Percentiles rank a stretch among this genome's conserved stretches.
Conservation (phyloP, 2,888 invertebrate genomes). For the Tillus elongatus region DNA sequence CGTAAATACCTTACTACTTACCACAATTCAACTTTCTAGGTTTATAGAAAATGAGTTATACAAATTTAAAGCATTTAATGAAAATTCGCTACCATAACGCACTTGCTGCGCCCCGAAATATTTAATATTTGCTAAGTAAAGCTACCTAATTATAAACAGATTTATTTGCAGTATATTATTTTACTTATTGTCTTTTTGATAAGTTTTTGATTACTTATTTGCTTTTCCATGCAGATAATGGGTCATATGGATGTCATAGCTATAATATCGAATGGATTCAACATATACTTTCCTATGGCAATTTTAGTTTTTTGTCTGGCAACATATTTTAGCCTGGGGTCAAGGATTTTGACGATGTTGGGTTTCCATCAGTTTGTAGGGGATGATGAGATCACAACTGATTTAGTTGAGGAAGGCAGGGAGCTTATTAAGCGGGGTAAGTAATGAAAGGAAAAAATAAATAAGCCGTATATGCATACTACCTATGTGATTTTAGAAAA, state of each 20-base stretch:
- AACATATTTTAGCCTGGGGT: slow-evolving; percentile 90
- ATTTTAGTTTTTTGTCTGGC: slow-evolving; percentile 88
- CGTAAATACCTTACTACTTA: no score
- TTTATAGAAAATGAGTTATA: no score
- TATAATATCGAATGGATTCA: slow-evolving; percentile 95
- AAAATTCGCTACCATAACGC: no score
- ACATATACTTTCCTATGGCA: slow-evolving; percentile 97
- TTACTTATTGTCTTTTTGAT: no score
- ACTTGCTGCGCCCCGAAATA: no score
- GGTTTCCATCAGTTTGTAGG: slow-evolving; percentile 97
- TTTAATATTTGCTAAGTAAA: no score
- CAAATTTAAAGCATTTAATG: no score
- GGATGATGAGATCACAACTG: slow-evolving; percentile 86
- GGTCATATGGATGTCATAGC: slow-evolving; percentile 98
- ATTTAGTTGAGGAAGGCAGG: slow-evolving; percentile 87
- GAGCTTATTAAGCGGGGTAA: slow-evolving; percentile 83
- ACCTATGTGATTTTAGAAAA: slow-evolving; percentile 49
- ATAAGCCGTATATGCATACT: neutral
- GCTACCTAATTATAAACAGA: no score
- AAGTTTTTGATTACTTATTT: no score
- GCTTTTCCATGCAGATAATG: no score
- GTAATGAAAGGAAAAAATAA: slow-evolving; percentile 4
- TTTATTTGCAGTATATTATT: no score
- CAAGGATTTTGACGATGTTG: slow-evolving; percentile 77
- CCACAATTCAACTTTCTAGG: no score